Percentiles rank a stretch among this genome's conserved stretches.
Evolutionary conservation across 2,797 vertebrate genomes (phyloP).

Genomic region (Tympanoctomys barrerae): DNA sequence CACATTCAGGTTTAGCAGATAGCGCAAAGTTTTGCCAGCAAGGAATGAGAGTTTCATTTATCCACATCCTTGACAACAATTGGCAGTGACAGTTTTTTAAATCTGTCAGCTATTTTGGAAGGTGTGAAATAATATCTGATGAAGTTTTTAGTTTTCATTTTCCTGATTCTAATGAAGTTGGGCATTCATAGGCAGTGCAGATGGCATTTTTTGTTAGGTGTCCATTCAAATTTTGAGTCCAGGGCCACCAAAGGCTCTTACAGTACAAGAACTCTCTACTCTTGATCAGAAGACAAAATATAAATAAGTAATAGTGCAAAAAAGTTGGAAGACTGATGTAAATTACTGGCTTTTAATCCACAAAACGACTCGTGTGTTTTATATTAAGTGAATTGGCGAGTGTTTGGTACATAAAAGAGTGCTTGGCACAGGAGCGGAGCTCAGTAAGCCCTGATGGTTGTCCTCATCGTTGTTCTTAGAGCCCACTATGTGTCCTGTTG

Average conservation of each 20-base stretch:
- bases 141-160: conserved; percentile 52
- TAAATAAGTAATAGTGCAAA: background rate
- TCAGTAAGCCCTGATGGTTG: background rate
- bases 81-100: background rate
- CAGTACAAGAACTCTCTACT: background rate
- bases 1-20: background rate
- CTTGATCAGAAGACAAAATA: conserved; percentile 21
- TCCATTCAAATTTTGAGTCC: background rate
- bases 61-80: background rate
- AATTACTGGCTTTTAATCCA: background rate
- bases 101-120: background rate
- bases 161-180: background rate
- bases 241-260: background rate
- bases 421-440: background rate
- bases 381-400: background rate
- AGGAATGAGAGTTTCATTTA: background rate
- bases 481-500: background rate
- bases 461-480: background rate
- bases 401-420: background rate
- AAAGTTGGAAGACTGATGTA: background rate
- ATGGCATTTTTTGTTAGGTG: background rate
- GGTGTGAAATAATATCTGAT: background rate
- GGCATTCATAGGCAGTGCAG: background rate
- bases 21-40: background rate
- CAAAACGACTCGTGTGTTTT: background rate